These are phyloP conservation scores for Oryzias curvinotus DNA, from an alignment of 2,113 vertebrate genomes.

Conservation along the genomic window DNA sequence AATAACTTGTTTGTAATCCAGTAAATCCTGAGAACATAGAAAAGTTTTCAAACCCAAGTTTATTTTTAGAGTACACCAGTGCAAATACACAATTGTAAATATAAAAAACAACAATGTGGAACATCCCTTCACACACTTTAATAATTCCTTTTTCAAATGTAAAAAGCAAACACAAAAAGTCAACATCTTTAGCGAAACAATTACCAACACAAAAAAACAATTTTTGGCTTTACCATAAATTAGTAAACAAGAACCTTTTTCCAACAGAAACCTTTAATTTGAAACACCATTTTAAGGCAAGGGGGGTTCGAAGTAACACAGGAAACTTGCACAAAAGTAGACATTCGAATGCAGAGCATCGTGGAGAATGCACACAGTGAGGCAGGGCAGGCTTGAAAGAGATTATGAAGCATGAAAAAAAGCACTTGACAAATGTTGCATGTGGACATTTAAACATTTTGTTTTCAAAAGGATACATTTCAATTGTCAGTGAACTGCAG, in stretches of 20 bases:
- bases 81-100: background rate
- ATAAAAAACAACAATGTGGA: background rate
- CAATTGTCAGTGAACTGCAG: conserved; percentile 11
- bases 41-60: background rate
- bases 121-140: background rate
- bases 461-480: background rate
- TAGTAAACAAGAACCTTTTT: background rate
- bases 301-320: background rate
- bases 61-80: background rate
- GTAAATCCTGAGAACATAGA: background rate
- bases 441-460: background rate
- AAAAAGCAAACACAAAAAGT: conserved; percentile 11
- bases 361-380: background rate
- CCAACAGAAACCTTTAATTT: conserved; percentile 5
- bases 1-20: too few species aligned
- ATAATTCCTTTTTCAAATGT: conserved; percentile 14
- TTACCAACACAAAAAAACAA: background rate
- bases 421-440: too few species aligned
- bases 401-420: too few species aligned
- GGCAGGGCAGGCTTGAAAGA: conserved; percentile 9
- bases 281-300: conserved; percentile 16
- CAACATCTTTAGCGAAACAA: conserved; percentile 3
- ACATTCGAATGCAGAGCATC: background rate
- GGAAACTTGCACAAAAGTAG: background rate
- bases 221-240: conserved; percentile 12